phyloP scores from a whole-genome alignment of 1,140 invertebrate genomes.

The Sycophaga agraensis region DNA sequence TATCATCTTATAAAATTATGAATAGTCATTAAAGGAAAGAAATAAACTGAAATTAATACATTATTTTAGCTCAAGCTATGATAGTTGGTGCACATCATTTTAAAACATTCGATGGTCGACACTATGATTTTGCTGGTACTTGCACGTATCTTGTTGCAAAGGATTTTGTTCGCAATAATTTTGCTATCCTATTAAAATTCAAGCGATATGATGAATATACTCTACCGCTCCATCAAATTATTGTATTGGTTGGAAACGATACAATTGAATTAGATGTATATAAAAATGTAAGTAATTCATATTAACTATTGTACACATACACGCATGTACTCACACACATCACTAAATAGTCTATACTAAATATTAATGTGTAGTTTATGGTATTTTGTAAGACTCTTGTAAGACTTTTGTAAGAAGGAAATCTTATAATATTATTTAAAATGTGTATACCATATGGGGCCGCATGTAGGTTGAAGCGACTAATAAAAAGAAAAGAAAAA shows the following conservation, averaged over 20 bases:
- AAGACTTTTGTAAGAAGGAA: too few relatives aligned
- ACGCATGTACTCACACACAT: too few relatives aligned
- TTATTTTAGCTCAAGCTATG: conserved; percentile 67
- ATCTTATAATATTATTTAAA: too few relatives aligned
- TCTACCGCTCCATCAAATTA: conserved; percentile 41
- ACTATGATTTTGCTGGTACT: conserved; percentile 66
- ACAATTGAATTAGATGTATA: conserved; percentile 48
- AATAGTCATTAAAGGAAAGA: too few relatives aligned
- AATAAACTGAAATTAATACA: too few relatives aligned
- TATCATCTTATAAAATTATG: too few relatives aligned
- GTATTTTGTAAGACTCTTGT: too few relatives aligned
- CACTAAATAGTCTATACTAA: too few relatives aligned
- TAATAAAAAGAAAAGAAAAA: background rate
- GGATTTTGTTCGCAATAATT: conserved; percentile 63
- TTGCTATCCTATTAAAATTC: conserved; percentile 48
- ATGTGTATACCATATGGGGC: too few relatives aligned
- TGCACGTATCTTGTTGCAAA: conserved; percentile 70
- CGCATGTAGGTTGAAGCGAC: too few relatives aligned
- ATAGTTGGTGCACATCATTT: conserved; percentile 71
- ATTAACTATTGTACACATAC: too few relatives aligned
- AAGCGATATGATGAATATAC: conserved; percentile 12
- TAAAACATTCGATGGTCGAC: conserved; percentile 74
- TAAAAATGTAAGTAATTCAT: conserved; percentile 44
- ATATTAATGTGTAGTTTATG: too few relatives aligned
- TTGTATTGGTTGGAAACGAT: conserved; percentile 43